phyloP scores from a whole-genome alignment of 2,888 invertebrate genomes.

The Drosophila recens region DNA sequence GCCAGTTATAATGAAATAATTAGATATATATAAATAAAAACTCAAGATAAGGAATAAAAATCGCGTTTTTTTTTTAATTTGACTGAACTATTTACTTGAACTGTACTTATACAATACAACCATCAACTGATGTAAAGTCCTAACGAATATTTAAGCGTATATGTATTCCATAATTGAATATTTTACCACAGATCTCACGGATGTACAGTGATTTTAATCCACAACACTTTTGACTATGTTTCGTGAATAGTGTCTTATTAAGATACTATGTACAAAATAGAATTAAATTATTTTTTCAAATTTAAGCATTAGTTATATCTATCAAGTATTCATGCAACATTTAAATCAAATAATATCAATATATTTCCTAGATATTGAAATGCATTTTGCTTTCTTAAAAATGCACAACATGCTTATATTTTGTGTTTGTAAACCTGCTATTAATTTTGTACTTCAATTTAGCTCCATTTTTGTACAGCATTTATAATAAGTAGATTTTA shows the following conservation, averaged over 20 bases:
- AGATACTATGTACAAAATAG: neutral
- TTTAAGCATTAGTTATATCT: neutral
- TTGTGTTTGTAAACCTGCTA: neutral
- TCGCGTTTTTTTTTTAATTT: too few species aligned
- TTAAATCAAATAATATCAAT: constrained; percentile 13
- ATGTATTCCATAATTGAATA: neutral
- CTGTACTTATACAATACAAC: too few species aligned
- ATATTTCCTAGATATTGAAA: constrained; percentile 17
- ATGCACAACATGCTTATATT: constrained; percentile 3
- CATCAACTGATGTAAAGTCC: neutral
- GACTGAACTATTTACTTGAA: too few species aligned
- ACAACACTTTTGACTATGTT: neutral
- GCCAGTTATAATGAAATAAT: neutral
- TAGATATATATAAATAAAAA: too few species aligned
- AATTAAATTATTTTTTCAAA: neutral
- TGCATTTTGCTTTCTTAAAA: constrained; percentile 29
- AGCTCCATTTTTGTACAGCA: constrained; percentile 16
- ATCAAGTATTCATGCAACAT: constrained; percentile 23
- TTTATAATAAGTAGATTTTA: constrained; percentile 21
- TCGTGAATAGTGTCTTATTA: neutral
- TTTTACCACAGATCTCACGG: neutral
- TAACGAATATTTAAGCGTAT: neutral
- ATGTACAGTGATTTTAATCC: too few species aligned
- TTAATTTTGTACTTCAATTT: constrained; percentile 14
- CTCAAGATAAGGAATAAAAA: too few species aligned